These are phyloP conservation scores for Hartigia nigra DNA, from an alignment of 2,888 invertebrate genomes.

Conservation along the genomic window DNA sequence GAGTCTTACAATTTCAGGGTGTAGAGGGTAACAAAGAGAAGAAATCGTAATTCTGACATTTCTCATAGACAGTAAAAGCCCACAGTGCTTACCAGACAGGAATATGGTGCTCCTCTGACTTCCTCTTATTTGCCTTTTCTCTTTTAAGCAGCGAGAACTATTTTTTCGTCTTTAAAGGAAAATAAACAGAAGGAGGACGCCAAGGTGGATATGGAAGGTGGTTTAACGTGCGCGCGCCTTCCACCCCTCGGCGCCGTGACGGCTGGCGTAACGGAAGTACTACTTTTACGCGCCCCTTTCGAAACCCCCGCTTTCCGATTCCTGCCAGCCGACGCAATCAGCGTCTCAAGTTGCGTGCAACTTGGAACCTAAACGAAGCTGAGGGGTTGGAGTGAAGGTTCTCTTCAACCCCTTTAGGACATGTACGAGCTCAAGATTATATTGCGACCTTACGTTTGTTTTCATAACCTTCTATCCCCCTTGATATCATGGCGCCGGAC, in stretches of 20 bases:
- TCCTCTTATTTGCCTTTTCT: neutral
- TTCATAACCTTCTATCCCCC: neutral
- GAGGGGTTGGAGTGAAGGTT: slow-evolving; percentile 24
- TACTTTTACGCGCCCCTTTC: slow-evolving; percentile 58
- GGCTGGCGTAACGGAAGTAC: slow-evolving; percentile 62
- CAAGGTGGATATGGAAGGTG: slow-evolving; percentile 1
- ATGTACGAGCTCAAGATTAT: slow-evolving; percentile 1
- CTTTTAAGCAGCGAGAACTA: slow-evolving; percentile 37
- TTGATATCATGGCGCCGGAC: neutral
- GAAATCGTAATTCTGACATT: neutral
- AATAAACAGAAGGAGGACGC: slow-evolving; percentile 41
- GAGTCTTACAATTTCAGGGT: neutral
- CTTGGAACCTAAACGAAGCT: slow-evolving; percentile 29
- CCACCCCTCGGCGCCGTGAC: slow-evolving; percentile 50
- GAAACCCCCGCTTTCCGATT: slow-evolving; percentile 37
- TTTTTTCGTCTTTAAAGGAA: slow-evolving; percentile 52
- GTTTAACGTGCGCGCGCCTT: slow-evolving; percentile 12
- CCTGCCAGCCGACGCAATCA: slow-evolving; percentile 47
- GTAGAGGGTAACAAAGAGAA: neutral
- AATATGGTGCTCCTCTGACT: neutral
- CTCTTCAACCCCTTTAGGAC: slow-evolving; percentile 29
- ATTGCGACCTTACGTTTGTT: neutral
- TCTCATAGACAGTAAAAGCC: neutral
- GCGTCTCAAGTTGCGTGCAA: slow-evolving; percentile 56
- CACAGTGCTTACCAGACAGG: neutral